Percentiles rank a stretch among this genome's conserved stretches.
Conservation (phyloP, 2,113 vertebrate genomes). For the Heterotilapia buettikoferi region DNA sequence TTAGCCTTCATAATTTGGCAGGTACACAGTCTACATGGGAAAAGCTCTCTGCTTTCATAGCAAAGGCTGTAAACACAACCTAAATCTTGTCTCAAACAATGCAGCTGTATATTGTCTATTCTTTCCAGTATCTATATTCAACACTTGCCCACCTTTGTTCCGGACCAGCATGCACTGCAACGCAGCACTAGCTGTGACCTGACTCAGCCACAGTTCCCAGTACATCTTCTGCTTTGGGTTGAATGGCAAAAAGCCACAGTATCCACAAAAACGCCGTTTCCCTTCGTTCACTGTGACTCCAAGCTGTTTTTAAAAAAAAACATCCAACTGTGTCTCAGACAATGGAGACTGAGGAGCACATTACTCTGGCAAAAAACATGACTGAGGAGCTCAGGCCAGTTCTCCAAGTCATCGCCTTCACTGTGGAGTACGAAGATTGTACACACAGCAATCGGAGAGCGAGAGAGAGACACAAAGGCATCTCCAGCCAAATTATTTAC, state of each 20-base stretch:
- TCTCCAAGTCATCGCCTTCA: not conserved
- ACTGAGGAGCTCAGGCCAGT: not conserved
- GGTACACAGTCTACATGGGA: not conserved
- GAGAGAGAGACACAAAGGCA: not conserved
- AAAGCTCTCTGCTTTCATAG: not conserved
- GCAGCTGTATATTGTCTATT: not conserved
- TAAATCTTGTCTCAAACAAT: accelerated
- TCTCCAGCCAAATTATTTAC: not conserved
- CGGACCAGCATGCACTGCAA: conserved; percentile 64
- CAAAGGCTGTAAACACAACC: not conserved
- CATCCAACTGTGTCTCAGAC: not conserved
- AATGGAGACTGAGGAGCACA: not conserved
- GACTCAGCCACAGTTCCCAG: conserved; percentile 75
- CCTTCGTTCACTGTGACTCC: not conserved
- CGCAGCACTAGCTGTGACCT: conserved; percentile 53
- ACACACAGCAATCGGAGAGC: not conserved
- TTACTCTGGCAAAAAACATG: not conserved
- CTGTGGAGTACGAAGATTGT: not conserved
- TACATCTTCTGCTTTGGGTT: conserved; percentile 54
- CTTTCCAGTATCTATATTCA: not conserved
- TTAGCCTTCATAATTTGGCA: not conserved
- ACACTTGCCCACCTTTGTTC: conserved; percentile 67
- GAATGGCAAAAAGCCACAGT: not conserved
- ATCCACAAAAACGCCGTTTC: not conserved
- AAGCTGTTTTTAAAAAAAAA: not conserved